These are phyloP conservation scores for Lypha dubia DNA, from an alignment of 2,888 invertebrate genomes.

Conservation along the genomic window DNA sequence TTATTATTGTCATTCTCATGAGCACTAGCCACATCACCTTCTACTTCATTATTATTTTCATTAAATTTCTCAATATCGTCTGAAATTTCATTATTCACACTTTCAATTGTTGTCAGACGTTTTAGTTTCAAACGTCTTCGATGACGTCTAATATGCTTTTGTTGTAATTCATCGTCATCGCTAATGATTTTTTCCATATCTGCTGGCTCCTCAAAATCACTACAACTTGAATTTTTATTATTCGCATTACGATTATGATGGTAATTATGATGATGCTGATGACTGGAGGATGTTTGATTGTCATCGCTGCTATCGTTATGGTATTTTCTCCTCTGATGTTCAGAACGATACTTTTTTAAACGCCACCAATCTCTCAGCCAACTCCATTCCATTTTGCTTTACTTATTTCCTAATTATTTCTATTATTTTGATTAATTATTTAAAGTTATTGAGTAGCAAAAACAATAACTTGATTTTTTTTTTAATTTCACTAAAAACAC, in stretches of 20 bases:
- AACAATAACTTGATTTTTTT: conserved; percentile 16
- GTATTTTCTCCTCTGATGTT: conserved; percentile 58
- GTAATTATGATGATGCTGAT: conserved; percentile 46
- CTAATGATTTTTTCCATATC: conserved; percentile 61
- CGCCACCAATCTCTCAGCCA: conserved; percentile 93
- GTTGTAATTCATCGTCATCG: conserved; percentile 71
- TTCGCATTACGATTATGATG: conserved; percentile 60
- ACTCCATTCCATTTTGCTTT: conserved; percentile 88
- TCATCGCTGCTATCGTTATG: conserved; percentile 31
- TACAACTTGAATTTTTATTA: conserved; percentile 60
- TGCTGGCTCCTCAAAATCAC: conserved; percentile 54
- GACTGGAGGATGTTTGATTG: conserved; percentile 29
- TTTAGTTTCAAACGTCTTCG: conserved; percentile 65
- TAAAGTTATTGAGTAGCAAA: neutral
- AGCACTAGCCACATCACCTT: too few species aligned
- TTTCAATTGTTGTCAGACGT: conserved; percentile 64
- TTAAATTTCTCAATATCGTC: conserved; percentile 69
- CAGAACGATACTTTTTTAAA: conserved; percentile 84
- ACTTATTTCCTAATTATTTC: conserved; percentile 9
- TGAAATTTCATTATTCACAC: conserved; percentile 52
- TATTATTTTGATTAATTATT: conserved; percentile 8
- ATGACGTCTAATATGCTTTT: conserved; percentile 61
- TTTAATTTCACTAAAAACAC: conserved; percentile 39
- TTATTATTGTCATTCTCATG: conserved; percentile 67
- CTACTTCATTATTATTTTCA: conserved; percentile 46